These are phyloP conservation scores for Drosophila kokeensis DNA, from an alignment of 2,888 invertebrate species.

Conservation along the genomic window DNA sequence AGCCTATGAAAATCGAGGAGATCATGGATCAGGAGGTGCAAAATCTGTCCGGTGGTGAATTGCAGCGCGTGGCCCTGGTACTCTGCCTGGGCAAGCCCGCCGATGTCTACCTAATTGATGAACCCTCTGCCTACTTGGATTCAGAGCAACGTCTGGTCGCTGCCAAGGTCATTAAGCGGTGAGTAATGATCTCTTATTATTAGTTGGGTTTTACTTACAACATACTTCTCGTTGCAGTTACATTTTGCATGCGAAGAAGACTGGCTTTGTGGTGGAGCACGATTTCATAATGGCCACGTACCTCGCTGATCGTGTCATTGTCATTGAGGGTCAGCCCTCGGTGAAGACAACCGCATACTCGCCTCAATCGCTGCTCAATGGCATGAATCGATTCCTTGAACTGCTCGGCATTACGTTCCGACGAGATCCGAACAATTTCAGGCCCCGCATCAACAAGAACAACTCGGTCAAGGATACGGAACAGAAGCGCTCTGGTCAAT, in stretches of 20 bases:
- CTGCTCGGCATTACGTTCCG: constrained; percentile 98
- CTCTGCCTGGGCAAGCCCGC: constrained; percentile 99
- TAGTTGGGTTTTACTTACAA: neutral
- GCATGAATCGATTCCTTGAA: constrained; percentile 99
- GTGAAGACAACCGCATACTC: constrained; percentile 94
- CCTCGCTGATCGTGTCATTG: constrained; percentile 98
- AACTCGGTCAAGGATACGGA: constrained; percentile 99
- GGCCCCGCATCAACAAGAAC: constrained; percentile 98
- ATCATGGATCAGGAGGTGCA: constrained; percentile 99
- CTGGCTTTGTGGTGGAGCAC: constrained; percentile 99
- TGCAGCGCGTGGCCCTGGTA: constrained; percentile 98
- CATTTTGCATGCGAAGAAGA: constrained; percentile 99
- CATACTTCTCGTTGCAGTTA: constrained; percentile 87
- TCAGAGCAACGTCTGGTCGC: constrained; percentile 99
- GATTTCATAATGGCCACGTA: constrained; percentile 99
- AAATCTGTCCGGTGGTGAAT: constrained; percentile 99
- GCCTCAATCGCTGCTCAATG: constrained; percentile 96
- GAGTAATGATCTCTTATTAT: neutral
- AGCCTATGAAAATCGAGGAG: constrained; percentile 97
- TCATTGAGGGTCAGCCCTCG: constrained; percentile 98
- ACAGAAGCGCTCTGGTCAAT: constrained; percentile 98
- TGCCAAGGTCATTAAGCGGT: constrained; percentile 99
- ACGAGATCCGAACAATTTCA: constrained; percentile 98
- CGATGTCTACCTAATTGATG: constrained; percentile 99
- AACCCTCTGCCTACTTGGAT: constrained; percentile 99